Percentiles rank a stretch among this genome's conserved stretches.
Evolutionary conservation across 2,113 vertebrate genomes (phyloP).

Genomic region (Sapayoa aenigma): DNA sequence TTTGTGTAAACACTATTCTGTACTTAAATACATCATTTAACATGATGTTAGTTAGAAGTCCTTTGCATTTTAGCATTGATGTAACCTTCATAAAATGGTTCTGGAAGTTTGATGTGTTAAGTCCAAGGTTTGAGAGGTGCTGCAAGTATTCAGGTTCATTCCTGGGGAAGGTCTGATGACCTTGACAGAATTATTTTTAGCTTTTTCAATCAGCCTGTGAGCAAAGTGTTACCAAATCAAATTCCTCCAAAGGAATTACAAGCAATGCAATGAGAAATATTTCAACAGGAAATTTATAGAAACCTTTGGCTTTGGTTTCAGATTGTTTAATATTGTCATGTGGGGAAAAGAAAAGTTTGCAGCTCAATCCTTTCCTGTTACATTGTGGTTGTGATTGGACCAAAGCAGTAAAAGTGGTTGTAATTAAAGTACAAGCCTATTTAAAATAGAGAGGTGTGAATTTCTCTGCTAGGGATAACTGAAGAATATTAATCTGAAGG

Average conservation of each 20-base stretch:
- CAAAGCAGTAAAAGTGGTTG: not conserved
- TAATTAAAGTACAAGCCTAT: not conserved
- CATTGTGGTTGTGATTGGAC: not conserved
- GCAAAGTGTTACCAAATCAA: not conserved
- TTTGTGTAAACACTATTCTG: not conserved
- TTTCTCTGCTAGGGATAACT: not conserved
- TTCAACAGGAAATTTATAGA: not conserved
- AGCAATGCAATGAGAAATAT: not conserved
- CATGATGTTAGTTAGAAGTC: not conserved
- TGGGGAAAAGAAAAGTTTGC: not conserved
- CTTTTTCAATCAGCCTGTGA: not conserved
- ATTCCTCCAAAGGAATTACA: not conserved
- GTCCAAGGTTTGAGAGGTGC: not conserved
- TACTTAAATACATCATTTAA: not conserved
- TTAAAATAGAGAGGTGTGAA: not conserved
- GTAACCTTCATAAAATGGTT: not conserved
- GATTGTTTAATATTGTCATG: not conserved
- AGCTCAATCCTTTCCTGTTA: not conserved
- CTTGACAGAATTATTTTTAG: not conserved
- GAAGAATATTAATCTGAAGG: not conserved
- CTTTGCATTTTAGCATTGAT: not conserved
- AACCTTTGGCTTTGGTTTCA: not conserved
- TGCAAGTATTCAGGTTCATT: not conserved
- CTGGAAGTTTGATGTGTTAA: not conserved
- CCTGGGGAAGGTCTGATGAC: not conserved